A percentile compares a stretch with the other conserved stretches of the same genome.
These are phyloP conservation scores for Sycophila texana DNA, from an alignment of 2,888 invertebrate species.

Conservation along the genomic window DNA sequence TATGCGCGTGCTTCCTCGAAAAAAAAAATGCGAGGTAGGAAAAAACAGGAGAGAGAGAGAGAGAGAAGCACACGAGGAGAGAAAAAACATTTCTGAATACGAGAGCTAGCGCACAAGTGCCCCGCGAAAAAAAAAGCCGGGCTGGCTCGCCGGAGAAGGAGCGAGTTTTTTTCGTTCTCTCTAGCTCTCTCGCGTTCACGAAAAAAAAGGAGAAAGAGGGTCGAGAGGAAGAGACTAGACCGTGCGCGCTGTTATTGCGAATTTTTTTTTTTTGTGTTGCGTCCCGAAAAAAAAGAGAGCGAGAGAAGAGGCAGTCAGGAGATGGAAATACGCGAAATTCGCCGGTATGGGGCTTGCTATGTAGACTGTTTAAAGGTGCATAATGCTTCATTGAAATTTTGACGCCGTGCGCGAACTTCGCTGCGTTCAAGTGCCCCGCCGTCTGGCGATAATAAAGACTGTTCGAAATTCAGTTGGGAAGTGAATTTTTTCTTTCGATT, in stretches of 20 bases:
- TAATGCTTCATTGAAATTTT: slow-evolving; percentile 41
- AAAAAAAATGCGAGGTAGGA: slow-evolving; percentile 21
- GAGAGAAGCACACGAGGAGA: slow-evolving; percentile 1
- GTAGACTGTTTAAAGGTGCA: not conserved
- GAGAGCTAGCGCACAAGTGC: slow-evolving; percentile 40
- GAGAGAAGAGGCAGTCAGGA: not conserved
- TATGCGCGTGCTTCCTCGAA: slow-evolving; percentile 25
- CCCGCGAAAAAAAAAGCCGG: slow-evolving; percentile 23
- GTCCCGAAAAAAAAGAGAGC: not conserved
- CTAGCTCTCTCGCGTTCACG: not conserved
- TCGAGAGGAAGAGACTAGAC: slow-evolving; percentile 50
- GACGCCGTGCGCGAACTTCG: slow-evolving; percentile 15
- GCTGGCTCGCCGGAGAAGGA: not conserved
- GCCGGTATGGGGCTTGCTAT: not conserved
- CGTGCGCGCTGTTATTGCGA: slow-evolving; percentile 40
- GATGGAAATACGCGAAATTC: not conserved
- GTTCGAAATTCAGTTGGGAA: not conserved
- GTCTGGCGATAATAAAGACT: slow-evolving; percentile 20
- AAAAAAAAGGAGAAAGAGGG: slow-evolving; percentile 31
- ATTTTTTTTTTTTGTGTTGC: slow-evolving; percentile 47
- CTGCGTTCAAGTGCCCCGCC: not conserved
- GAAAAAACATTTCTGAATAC: slow-evolving; percentile 36
- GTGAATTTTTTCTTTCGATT: no score
- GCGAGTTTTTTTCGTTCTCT: slow-evolving; percentile 17
- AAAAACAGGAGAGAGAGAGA: not conserved